Conservation (phyloP, 2,888 invertebrate genomes). For the Cataglyphis albicans region DNA sequence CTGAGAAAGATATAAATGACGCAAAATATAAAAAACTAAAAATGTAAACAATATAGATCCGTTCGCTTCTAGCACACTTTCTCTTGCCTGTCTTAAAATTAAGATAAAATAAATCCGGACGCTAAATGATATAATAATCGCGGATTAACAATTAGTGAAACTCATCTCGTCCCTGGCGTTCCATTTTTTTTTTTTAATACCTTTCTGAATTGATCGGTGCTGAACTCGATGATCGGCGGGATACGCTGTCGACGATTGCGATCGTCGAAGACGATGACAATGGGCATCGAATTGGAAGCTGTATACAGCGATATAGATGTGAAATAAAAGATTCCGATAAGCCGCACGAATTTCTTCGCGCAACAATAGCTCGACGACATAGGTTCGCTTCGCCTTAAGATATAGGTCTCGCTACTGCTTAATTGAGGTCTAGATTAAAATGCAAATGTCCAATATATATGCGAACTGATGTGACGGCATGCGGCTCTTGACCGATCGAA, state of each 20-base stretch:
- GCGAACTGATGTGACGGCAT: constrained; percentile 15
- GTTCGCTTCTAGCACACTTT: background rate
- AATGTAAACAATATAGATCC: background rate
- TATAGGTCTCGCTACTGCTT: constrained; percentile 34
- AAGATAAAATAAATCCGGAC: background rate
- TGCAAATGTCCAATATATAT: constrained; percentile 58
- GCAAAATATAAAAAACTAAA: background rate
- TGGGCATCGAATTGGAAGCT: background rate
- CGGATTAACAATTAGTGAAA: background rate
- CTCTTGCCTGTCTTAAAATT: background rate
- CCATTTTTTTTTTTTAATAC: background rate
- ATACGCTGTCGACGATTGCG: background rate
- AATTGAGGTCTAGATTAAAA: constrained; percentile 57
- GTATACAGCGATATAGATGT: constrained; percentile 1
- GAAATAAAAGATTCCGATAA: constrained; percentile 37
- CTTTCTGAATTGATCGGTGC: background rate
- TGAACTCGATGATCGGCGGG: background rate
- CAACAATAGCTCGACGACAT: constrained; percentile 35
- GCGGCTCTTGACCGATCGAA: constrained; percentile 23
- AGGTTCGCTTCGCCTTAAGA: constrained; percentile 13
- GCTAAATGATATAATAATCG: background rate
- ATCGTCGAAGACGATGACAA: constrained; percentile 26
- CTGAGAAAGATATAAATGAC: background rate
- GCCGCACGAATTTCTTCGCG: constrained; percentile 25
- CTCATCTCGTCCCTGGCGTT: background rate